These are phyloP conservation scores for Pomatostomus ruficeps DNA, from an alignment of 2,113 vertebrate genomes.

Conservation along the genomic window DNA sequence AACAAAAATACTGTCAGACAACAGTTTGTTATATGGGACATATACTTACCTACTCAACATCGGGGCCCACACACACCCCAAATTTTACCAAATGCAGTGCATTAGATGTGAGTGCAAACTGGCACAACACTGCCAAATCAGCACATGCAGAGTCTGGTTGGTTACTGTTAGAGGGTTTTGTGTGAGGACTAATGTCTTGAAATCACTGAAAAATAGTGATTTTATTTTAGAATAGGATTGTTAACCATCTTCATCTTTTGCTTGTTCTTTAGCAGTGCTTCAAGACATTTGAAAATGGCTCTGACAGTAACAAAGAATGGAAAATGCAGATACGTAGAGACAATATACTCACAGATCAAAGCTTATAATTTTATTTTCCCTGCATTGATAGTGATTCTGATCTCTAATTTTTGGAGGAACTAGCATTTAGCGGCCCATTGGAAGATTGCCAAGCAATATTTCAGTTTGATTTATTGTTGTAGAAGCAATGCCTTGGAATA, in stretches of 20 bases:
- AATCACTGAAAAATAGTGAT: not conserved
- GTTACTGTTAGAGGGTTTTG: not conserved
- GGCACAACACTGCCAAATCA: not conserved
- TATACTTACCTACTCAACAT: not conserved
- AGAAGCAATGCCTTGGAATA: not conserved
- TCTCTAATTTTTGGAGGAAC: not conserved
- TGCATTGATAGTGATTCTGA: not conserved
- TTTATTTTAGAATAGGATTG: not conserved
- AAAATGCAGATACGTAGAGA: not conserved
- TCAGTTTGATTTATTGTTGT: not conserved
- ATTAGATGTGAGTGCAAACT: not conserved
- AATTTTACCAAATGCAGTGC: not conserved
- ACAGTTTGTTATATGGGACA: not conserved
- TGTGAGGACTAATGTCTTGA: not conserved
- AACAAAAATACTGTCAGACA: not conserved
- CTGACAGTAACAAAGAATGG: not conserved
- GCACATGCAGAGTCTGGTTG: not conserved
- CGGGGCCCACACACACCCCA: accelerated
- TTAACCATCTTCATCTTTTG: not conserved
- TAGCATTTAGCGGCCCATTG: not conserved
- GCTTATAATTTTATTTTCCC: not conserved
- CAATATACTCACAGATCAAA: not conserved
- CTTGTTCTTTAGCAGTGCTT: not conserved
- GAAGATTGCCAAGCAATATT: not conserved
- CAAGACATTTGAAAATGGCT: not conserved